Evolutionary conservation across 2,888 invertebrate genomes (phyloP), one percentile per base, ranked within the genome.

Genomic region (Cheilosia impressa): DNA sequence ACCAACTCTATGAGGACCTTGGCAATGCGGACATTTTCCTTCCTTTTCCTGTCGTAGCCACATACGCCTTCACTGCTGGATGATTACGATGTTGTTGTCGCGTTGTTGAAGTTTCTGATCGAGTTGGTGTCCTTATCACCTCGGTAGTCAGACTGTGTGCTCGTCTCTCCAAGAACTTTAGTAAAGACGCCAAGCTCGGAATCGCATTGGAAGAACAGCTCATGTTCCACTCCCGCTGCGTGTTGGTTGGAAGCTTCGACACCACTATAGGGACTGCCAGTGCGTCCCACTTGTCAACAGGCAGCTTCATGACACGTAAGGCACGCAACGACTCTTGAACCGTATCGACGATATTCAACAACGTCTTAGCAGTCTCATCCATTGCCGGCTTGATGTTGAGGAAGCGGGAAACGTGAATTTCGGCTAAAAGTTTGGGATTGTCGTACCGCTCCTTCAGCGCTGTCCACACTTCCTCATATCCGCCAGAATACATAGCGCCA

Each of bases 361-460:
- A 55, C 4, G 69, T 10, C 41, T 24, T 47, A 10, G 75, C 10
- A 10, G 78, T 53, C 13, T 80, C 80, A 6, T 72, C 58, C n/a
- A 58, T 31, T 7, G 58, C 55, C 13, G 62, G 13, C 27, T 45
- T 58, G 2, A 81, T n/a, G 38, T 73, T 73, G 31, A 87, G 60
- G 17, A 87, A 78, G 1, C 65, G 69, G 10, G 73, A 58, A 19
- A 87, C 73, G 31, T 78, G 77, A 5, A 65, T 78, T 50, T 87
- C 73, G 1, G 80, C 68, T 31, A 60, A 53, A 19, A 58, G 72
- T 45, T 47, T 66, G 7, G 31, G 66, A 52, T 71, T 87, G 15
- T 73, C 78, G 7, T 65, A 87, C 2, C 73, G 53, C 10, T 68
- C 34, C 47, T 60, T 75, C 4, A 79, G 31, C 10, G 65, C 63